phyloP scores from a whole-genome alignment of 2,888 invertebrate genomes.

The Zootermopsis nevadensis region DNA sequence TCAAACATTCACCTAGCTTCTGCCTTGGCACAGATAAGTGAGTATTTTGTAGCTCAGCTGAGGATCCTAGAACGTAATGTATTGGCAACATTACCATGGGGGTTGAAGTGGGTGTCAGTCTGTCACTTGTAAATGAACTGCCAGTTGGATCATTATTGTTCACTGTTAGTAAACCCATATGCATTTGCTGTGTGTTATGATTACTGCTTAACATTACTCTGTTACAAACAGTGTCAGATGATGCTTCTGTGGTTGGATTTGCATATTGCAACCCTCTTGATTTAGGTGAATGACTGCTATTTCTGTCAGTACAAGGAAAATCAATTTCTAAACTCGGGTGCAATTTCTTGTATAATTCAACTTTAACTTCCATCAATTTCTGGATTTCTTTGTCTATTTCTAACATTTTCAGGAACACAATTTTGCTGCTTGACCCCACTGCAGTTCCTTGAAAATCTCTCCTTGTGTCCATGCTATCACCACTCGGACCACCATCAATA shows the following conservation, averaged over 20 bases:
- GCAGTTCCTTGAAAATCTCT: neutral
- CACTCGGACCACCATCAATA: neutral
- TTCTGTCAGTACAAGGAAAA: neutral
- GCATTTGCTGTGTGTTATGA: neutral
- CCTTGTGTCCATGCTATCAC: neutral
- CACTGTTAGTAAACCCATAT: neutral
- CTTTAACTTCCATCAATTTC: slow-evolving; percentile 69
- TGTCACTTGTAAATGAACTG: neutral
- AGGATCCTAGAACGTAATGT: neutral
- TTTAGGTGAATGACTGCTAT: neutral
- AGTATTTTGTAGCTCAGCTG: neutral
- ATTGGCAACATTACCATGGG: slow-evolving; percentile 36
- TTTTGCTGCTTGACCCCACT: slow-evolving; percentile 52
- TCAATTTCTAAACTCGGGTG: slow-evolving; percentile 55
- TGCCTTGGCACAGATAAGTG: neutral
- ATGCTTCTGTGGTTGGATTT: neutral
- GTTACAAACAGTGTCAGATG: neutral
- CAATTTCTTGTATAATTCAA: slow-evolving; percentile 68
- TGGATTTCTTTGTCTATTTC: slow-evolving; percentile 72
- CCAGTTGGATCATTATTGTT: neutral
- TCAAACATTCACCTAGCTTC: slow-evolving; percentile 42
- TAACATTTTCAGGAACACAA: slow-evolving; percentile 69
- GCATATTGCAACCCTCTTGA: slow-evolving; percentile 9
- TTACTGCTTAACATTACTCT: neutral
- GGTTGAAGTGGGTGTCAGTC: neutral